A percentile compares a stretch with the other conserved stretches of the same genome.
Conservation (phyloP, 2,888 invertebrate species). For the Tanypteryx hageni region DNA sequence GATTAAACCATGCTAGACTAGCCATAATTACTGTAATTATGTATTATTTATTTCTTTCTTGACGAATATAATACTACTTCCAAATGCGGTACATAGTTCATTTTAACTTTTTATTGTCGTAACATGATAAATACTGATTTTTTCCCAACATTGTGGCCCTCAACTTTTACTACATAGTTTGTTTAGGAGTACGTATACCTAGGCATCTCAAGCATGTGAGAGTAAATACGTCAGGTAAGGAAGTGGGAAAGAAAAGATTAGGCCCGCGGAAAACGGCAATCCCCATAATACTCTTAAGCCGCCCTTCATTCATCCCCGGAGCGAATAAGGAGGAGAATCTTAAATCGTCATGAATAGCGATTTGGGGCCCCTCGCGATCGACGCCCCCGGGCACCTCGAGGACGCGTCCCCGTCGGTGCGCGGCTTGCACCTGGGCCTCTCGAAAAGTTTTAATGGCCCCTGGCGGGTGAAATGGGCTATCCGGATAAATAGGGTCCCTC, state of each 20-base stretch:
- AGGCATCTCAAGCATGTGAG: not conserved
- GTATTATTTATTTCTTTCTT: too few relatives aligned
- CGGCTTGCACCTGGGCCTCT: conserved; percentile 18
- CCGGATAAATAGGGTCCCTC: not conserved
- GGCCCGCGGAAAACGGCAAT: not conserved
- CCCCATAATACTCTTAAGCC: conserved; percentile 18
- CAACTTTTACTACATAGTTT: not conserved
- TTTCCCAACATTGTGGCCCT: not conserved
- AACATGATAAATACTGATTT: not conserved
- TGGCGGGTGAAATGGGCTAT: not conserved
- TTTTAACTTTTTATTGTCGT: not conserved
- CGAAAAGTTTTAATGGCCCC: not conserved
- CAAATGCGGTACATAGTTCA: not conserved
- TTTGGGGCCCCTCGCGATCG: not conserved
- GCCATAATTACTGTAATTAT: too few relatives aligned
- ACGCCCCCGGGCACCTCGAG: not conserved
- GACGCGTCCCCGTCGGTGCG: not conserved
- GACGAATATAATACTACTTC: too few relatives aligned
- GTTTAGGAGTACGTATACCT: not conserved
- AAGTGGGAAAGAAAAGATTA: not conserved
- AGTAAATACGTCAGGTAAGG: not conserved
- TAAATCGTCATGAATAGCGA: not conserved
- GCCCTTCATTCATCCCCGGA: not conserved
- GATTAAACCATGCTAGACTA: too few relatives aligned
- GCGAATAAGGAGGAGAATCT: not conserved